Evolutionary conservation across 2,888 invertebrate species (phyloP).

Genomic region (Julus scanicus): DNA sequence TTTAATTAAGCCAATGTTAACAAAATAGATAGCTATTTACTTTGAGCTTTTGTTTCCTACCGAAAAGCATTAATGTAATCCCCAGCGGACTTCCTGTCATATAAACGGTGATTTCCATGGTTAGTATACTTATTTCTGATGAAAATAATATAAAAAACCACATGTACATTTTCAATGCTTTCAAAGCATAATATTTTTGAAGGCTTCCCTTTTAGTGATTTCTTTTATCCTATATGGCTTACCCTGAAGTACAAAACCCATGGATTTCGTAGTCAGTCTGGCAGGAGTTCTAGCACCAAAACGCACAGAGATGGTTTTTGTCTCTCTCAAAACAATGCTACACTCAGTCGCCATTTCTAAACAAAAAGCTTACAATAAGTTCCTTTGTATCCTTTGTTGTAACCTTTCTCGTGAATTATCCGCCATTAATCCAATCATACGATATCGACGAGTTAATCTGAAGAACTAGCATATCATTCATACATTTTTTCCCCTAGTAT

Average conservation of each 20-base stretch:
- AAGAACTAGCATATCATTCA: slow-evolving; percentile 2
- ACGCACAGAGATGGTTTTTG: background rate
- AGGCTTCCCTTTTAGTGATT: background rate
- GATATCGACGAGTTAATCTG: slow-evolving; percentile 15
- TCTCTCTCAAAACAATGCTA: slow-evolving; percentile 9
- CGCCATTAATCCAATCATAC: background rate
- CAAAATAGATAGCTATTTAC: no score
- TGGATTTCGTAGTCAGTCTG: background rate
- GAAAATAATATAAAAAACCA: background rate
- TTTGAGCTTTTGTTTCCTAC: background rate
- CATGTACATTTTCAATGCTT: background rate
- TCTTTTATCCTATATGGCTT: background rate
- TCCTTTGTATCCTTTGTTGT: slow-evolving; percentile 4
- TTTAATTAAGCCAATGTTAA: no score
- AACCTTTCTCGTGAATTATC: background rate
- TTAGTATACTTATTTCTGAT: background rate
- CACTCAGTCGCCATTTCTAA: slow-evolving; percentile 19
- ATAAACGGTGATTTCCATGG: background rate
- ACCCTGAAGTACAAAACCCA: background rate
- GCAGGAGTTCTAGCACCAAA: background rate
- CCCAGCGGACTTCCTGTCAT: background rate
- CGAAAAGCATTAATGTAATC: background rate
- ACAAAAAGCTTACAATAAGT: background rate
- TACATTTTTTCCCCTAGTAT: background rate
- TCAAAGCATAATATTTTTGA: background rate